phyloP scores from a whole-genome alignment of 2,888 invertebrate genomes.

The Deroplatys truncata region DNA sequence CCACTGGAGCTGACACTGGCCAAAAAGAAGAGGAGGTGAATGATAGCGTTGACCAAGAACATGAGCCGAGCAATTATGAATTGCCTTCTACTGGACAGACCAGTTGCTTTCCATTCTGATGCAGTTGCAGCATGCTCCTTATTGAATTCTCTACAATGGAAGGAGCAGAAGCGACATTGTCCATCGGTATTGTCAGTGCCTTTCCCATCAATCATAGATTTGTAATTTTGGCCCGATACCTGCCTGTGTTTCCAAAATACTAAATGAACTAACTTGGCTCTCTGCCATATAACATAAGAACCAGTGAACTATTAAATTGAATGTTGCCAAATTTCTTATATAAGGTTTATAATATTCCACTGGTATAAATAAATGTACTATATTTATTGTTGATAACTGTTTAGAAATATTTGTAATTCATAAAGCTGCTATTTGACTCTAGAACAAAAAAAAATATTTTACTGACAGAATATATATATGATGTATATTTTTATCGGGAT shows the following conservation, averaged over 20 bases:
- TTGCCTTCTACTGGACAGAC: constrained; percentile 13
- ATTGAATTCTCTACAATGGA: not conserved
- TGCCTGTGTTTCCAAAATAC: constrained; percentile 8
- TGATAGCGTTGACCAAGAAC: not conserved
- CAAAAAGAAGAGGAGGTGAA: not conserved
- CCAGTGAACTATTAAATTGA: not conserved
- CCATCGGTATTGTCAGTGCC: constrained; percentile 22
- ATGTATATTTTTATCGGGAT: not conserved
- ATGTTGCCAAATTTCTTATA: not conserved
- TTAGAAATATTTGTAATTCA: not conserved
- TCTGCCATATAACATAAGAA: not conserved
- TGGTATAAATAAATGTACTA: not conserved
- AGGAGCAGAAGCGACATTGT: not conserved
- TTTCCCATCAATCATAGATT: constrained; percentile 10
- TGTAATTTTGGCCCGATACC: not conserved
- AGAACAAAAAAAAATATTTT: not conserved
- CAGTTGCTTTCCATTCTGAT: constrained; percentile 19
- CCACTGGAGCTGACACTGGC: not conserved
- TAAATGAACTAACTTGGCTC: not conserved
- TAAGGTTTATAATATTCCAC: not conserved
- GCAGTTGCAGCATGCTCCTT: not conserved
- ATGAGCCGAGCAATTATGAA: not conserved
- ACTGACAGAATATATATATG: not conserved
- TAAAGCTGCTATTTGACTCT: not conserved
- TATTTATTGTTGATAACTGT: not conserved